phyloP scores from a whole-genome alignment of 2,113 vertebrate species.

The Lophochroa leadbeateri region DNA sequence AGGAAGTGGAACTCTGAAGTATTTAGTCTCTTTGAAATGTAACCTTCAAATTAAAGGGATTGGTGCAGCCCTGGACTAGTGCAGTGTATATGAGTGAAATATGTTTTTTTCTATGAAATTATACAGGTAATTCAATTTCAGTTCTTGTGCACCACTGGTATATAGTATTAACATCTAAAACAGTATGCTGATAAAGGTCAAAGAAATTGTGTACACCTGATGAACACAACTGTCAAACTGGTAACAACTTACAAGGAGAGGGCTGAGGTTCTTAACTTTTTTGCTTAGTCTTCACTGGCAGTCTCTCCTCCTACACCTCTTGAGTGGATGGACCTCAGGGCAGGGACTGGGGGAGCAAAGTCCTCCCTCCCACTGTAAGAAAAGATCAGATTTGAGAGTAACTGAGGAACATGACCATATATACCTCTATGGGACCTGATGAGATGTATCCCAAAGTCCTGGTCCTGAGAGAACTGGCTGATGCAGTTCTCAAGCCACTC shows the following conservation, averaged over 20 bases:
- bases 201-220: rapidly evolving
- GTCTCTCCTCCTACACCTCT: neutral
- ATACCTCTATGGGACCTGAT: rapidly evolving
- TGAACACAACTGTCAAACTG: neutral
- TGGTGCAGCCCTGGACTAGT: neutral
- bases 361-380: neutral
- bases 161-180: neutral
- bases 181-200: neutral
- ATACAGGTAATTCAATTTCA: neutral
- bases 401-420: neutral
- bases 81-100: neutral
- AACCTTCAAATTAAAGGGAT: neutral
- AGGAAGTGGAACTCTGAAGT: neutral
- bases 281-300: neutral
- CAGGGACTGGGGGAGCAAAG: neutral
- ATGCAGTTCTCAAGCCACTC: neutral
- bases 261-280: neutral
- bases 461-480: neutral
- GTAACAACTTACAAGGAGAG: neutral
- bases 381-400: rapidly evolving
- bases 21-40: neutral
- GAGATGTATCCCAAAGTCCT: neutral
- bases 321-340: rapidly evolving
- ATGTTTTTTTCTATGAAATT: neutral
- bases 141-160: neutral